These are phyloP conservation scores for Melanophora roralis DNA, from an alignment of 2,888 invertebrate genomes.

Conservation along the genomic window DNA sequence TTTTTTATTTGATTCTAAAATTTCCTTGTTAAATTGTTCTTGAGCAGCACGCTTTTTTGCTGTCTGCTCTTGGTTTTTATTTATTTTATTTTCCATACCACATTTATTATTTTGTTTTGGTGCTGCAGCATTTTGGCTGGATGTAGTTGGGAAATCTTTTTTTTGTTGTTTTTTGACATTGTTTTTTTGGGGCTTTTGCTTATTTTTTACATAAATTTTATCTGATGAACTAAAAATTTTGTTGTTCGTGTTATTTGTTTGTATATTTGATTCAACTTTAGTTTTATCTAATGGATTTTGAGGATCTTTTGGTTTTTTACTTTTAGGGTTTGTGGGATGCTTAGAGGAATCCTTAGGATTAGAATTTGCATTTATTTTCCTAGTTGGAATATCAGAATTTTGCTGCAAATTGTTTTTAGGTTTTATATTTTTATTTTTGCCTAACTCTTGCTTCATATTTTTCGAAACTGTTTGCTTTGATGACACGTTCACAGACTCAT, in stretches of 20 bases:
- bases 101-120: neutral
- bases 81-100: neutral
- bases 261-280: neutral
- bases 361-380: neutral
- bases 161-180: neutral
- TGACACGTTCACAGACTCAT: neutral
- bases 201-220: neutral
- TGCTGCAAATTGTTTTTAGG: neutral
- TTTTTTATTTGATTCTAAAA: conserved; percentile 1
- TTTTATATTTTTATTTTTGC: neutral
- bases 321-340: neutral
- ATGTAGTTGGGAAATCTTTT: neutral
- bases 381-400: neutral
- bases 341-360: neutral
- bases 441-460: neutral
- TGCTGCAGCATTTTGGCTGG: neutral
- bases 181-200: neutral
- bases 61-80: conserved; percentile 7
- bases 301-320: neutral
- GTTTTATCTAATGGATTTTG: neutral
- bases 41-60: conserved; percentile 7
- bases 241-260: neutral
- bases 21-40: neutral
- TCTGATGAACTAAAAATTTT: neutral
- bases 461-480: neutral